phyloP scores from a whole-genome alignment of 2,113 vertebrate genomes.

The Gila orcuttii region DNA sequence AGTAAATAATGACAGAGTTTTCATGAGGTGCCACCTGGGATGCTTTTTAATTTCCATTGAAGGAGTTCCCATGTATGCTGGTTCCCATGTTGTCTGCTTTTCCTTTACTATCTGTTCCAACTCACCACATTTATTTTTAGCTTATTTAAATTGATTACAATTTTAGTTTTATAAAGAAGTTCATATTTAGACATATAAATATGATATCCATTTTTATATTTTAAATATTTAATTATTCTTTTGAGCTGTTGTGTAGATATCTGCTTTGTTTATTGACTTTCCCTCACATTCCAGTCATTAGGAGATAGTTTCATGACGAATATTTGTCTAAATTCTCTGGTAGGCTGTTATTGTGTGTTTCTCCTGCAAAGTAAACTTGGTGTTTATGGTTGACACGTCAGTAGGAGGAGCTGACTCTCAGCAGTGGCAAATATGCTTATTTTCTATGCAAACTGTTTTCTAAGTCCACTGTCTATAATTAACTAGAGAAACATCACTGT shows the following conservation, averaged over 20 bases:
- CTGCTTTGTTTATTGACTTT: not conserved
- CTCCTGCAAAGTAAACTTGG: not conserved
- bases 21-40: slow-evolving; percentile 1
- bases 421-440: slow-evolving; percentile 52
- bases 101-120: not conserved
- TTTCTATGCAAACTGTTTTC: slow-evolving; percentile 51
- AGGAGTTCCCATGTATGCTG: not conserved
- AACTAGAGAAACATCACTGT: slow-evolving; percentile 75
- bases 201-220: not conserved
- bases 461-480: slow-evolving; percentile 72
- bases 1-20: no score
- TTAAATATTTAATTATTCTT: not conserved
- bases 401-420: slow-evolving; percentile 35
- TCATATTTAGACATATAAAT: not conserved
- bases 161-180: not conserved
- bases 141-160: not conserved
- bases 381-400: slow-evolving; percentile 13
- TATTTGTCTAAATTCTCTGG: not conserved
- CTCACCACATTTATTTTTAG: not conserved
- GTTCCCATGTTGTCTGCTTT: not conserved
- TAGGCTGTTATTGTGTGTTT: not conserved
- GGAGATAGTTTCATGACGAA: not conserved
- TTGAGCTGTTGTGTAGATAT: not conserved
- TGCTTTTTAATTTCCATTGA: not conserved
- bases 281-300: not conserved